Percentiles rank a stretch among this genome's conserved stretches.
Conservation (phyloP, 2,113 vertebrate genomes). For the Melanotaenia duboulayi region DNA sequence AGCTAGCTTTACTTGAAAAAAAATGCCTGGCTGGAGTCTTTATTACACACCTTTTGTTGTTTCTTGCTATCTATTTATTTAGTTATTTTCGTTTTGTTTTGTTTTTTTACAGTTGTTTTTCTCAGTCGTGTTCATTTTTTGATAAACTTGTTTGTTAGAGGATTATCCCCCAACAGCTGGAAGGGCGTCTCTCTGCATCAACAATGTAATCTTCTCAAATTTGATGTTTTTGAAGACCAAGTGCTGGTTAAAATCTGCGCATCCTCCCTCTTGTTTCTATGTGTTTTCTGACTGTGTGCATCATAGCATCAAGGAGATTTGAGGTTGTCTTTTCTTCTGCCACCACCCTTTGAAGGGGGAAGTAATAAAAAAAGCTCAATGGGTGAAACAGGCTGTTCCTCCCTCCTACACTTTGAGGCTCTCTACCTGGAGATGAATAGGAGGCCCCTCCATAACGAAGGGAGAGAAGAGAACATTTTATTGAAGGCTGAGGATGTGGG, state of each 20-base stretch:
- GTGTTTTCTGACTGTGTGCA: conserved; percentile 63
- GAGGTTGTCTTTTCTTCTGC: conserved; percentile 72
- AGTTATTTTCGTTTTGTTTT: too few species aligned
- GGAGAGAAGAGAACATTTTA: conserved; percentile 74
- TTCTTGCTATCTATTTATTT: too few species aligned
- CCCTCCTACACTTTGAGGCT: conserved; percentile 77
- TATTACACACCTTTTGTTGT: conserved; percentile 29
- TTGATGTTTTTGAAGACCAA: conserved; percentile 52
- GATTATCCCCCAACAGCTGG: conserved; percentile 64
- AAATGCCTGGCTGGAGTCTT: conserved; percentile 59
- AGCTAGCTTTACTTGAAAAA: conserved; percentile 43
- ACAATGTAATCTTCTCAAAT: conserved; percentile 59
- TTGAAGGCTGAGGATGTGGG: conserved; percentile 71
- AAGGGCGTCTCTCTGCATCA: conserved; percentile 28
- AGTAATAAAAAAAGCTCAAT: conserved; percentile 81
- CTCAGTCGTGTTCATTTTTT: conserved; percentile 34
- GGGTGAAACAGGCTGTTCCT: conserved; percentile 81
- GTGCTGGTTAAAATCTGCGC: conserved; percentile 45
- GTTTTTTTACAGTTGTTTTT: conserved; percentile 59
- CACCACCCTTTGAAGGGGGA: conserved; percentile 78
- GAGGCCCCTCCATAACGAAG: conserved; percentile 79
- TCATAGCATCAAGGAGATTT: conserved; percentile 72
- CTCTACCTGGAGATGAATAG: conserved; percentile 84
- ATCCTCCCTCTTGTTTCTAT: conserved; percentile 53
- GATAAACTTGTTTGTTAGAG: conserved; percentile 60